Percentiles rank a stretch among this genome's conserved stretches.
Evolutionary conservation across 2,113 vertebrate species (phyloP).

Genomic region (Phyllostomus discolor): DNA sequence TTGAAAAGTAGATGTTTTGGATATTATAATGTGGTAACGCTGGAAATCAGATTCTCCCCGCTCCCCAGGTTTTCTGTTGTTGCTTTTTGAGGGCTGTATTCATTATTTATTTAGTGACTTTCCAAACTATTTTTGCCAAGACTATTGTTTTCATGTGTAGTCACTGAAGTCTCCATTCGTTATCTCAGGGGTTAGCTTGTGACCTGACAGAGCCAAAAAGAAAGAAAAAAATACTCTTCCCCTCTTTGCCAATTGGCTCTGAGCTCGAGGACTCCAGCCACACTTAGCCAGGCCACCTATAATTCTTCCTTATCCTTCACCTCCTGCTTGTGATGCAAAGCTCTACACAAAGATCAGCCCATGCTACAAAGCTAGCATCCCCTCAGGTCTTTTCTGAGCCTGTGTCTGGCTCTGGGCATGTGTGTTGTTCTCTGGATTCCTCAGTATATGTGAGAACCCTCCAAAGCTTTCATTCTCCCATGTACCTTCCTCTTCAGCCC

Average conservation of each 20-base stretch:
- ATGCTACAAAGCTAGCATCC: neutral
- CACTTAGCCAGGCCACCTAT: neutral
- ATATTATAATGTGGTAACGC: neutral
- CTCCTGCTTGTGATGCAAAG: neutral
- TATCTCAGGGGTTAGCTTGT: neutral
- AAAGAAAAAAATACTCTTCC: neutral
- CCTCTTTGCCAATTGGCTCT: neutral
- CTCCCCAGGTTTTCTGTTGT: neutral
- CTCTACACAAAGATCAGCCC: neutral
- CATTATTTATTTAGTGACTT: slow-evolving; percentile 1
- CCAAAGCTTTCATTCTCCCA: neutral
- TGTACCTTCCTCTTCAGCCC: neutral
- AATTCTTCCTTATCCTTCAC: neutral
- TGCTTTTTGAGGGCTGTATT: neutral
- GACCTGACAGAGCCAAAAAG: neutral
- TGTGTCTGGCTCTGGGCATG: neutral
- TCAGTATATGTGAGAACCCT: neutral
- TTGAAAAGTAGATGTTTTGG: neutral
- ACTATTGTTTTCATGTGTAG: neutral
- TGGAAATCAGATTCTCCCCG: neutral
- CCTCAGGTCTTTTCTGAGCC: neutral
- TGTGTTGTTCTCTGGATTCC: neutral
- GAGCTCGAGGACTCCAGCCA: neutral
- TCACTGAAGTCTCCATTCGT: neutral
- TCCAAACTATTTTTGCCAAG: neutral